A percentile compares a stretch with the other conserved stretches of the same genome.
Conservation (phyloP, 2,113 vertebrate genomes). For the Hemiprocne comata region DNA sequence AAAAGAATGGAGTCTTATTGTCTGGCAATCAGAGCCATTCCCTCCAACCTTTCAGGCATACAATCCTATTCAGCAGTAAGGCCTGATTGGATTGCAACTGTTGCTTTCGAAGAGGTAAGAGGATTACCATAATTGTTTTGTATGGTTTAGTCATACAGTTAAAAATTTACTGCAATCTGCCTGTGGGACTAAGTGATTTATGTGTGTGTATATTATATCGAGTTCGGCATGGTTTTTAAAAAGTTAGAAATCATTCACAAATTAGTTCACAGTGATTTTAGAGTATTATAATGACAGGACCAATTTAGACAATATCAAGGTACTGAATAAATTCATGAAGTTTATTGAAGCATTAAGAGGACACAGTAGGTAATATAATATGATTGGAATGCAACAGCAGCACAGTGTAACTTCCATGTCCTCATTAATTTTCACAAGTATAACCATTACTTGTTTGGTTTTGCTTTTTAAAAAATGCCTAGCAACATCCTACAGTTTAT, state of each 20-base stretch:
- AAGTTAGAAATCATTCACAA: background rate
- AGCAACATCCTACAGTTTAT: background rate
- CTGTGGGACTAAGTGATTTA: background rate
- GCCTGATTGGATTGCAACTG: background rate
- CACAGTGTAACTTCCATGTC: background rate
- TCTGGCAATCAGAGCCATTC: background rate
- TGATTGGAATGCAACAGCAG: background rate
- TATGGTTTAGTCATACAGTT: background rate
- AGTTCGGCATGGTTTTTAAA: background rate
- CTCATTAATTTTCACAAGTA: background rate
- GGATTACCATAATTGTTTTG: background rate
- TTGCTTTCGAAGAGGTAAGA: background rate
- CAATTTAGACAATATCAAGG: slow-evolving; percentile 82
- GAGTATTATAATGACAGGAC: slow-evolving; percentile 65
- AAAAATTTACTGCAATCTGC: background rate
- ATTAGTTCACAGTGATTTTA: background rate
- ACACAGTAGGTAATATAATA: slow-evolving; percentile 79
- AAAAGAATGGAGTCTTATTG: background rate
- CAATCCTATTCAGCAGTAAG: background rate
- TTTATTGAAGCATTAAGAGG: slow-evolving; percentile 80
- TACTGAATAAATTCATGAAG: slow-evolving; percentile 83
- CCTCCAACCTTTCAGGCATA: background rate
- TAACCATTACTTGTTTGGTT: background rate
- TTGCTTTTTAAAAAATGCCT: background rate
- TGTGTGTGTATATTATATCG: background rate